A percentile compares a stretch with the other conserved stretches of the same genome.
phyloP scores from a whole-genome alignment of 2,797 vertebrate species.

The Galago senegalensis region DNA sequence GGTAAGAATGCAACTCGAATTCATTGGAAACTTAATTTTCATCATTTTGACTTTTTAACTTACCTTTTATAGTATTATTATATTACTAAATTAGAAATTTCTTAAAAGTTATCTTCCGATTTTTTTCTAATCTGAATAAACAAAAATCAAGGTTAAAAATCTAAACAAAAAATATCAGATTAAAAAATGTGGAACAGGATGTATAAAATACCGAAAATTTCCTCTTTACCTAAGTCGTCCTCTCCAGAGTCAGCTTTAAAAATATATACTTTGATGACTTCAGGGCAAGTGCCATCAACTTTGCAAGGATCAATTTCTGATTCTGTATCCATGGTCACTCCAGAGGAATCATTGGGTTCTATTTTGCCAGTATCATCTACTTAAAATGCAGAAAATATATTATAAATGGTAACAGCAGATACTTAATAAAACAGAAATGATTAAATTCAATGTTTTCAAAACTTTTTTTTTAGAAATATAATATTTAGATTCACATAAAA shows the following conservation, averaged over 20 bases:
- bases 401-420: neutral
- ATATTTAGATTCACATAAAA: conserved; percentile 67
- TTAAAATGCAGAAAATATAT: conserved; percentile 86
- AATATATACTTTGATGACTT: conserved; percentile 99
- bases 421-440: neutral
- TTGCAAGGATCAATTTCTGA: conserved; percentile 95
- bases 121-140: conserved; percentile 16
- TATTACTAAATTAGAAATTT: neutral
- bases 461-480: neutral
- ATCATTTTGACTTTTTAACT: neutral
- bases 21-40: conserved; percentile 54
- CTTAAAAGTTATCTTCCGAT: conserved; percentile 51
- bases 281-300: conserved; percentile 95
- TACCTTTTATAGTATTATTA: conserved; percentile 71
- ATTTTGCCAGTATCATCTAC: conserved; percentile 98
- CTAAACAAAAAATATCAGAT: conserved; percentile 27
- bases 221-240: conserved; percentile 94
- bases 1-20: conserved; percentile 73
- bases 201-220: neutral
- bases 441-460: too few relatives aligned
- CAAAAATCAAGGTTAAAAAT: neutral
- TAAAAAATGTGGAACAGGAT: conserved; percentile 28
- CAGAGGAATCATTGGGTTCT: conserved; percentile 95
- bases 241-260: conserved; percentile 98
- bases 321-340: conserved; percentile 94